phyloP scores from a whole-genome alignment of 2,113 vertebrate species.

The Nyctereutes procyonoides region DNA sequence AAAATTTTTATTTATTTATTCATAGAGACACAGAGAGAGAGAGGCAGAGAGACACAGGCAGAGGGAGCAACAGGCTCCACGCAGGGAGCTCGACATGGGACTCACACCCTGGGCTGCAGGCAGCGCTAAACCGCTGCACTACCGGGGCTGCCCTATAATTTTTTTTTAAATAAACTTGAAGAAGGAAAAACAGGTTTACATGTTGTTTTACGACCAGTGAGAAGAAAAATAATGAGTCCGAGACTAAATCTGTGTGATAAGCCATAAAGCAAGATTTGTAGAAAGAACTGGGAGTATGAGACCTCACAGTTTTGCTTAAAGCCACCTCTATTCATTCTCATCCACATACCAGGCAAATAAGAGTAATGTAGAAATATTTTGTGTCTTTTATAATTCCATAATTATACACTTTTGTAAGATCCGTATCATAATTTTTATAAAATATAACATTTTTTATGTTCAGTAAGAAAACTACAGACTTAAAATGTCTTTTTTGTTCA shows the following conservation, averaged over 20 bases:
- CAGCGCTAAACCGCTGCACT: no score
- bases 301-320: neutral
- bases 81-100: no score
- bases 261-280: neutral
- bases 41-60: no score
- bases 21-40: no score
- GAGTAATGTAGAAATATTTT: neutral
- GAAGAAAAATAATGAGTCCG: neutral
- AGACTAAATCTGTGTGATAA: neutral
- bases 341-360: neutral
- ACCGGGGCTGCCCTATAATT: neutral
- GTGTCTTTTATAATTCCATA: neutral
- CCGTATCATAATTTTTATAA: neutral
- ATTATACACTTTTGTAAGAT: neutral
- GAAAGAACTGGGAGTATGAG: neutral
- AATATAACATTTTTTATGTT: neutral
- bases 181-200: neutral
- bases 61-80: no score
- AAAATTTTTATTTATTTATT: no score
- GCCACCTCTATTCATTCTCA: neutral
- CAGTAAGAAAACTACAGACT: constrained; percentile 19
- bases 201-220: neutral
- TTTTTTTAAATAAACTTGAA: neutral
- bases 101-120: no score
- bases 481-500: neutral